Base-by-base conservation (phyloP, 2,113 vertebrate genomes). In the Nannobrachium achirus region DNA sequence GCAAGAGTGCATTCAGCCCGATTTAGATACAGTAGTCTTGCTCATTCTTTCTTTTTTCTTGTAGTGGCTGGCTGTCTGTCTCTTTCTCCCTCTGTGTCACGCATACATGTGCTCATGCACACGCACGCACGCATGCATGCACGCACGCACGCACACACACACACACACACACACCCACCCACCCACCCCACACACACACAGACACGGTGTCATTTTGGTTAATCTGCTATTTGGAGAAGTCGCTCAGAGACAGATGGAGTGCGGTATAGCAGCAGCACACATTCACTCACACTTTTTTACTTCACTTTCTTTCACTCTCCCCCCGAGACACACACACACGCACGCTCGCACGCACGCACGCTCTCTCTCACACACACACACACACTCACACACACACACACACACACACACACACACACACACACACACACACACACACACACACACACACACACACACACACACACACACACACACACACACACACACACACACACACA, bases 1-100 rank as follows among this genome's bases (percentile, higher is more conserved):
- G 56, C 67, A 71, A 74, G 41, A 68, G 7, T n/a, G 42, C 52
- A 62, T 73, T 71, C 58, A 71, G 50, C 56, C 80, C 59, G 62
- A 63, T 69, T 56, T 53, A 8, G 55, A 57, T 15, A 33, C 33
- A 40, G 25, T 25, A 33, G 25, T 40, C n/a, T 39, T 40, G 55
- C 55, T 40, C 9, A 7, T 13, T 56, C 53, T 39, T 14, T 39
- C n/a, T 9, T 38, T 20, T 8, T 25, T 2, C 39, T n/a, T n/a
- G n/a, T n/a, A n/a, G n/a, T n/a, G n/a, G n/a, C n/a, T n/a, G n/a
- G n/a, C 55, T 39, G 10, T 39, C 13, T 57, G 33, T 15, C 11
- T 20, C 8, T 61, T 44, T 44, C 45, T 61, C 10, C 9, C 55
- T 68, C 14, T 20, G 4, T 51, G 16, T 56, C 44, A 56, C 15